Conservation (phyloP, 2,888 invertebrate species). For the Seira ritae region DNA sequence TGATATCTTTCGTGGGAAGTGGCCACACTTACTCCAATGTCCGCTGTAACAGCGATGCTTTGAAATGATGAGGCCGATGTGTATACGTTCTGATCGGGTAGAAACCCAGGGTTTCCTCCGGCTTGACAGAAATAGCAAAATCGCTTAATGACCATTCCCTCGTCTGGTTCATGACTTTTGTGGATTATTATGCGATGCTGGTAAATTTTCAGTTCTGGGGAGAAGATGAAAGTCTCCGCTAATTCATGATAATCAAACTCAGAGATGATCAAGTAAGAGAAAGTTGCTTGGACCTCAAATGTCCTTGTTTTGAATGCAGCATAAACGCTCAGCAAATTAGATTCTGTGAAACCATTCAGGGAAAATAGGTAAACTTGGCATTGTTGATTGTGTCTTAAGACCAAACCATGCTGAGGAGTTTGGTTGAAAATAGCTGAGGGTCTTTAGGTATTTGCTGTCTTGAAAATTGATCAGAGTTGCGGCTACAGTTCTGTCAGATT, state of each 20-base stretch:
- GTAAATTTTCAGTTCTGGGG: slow-evolving; percentile 58
- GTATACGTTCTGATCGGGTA: not conserved
- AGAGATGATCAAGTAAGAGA: slow-evolving; percentile 48
- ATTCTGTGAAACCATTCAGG: not conserved
- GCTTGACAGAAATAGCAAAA: slow-evolving; percentile 67
- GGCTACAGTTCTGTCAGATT: slow-evolving; percentile 34
- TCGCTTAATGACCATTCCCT: slow-evolving; percentile 2
- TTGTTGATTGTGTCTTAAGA: slow-evolving; percentile 56
- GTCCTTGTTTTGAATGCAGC: slow-evolving; percentile 33
- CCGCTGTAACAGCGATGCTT: too few species aligned
- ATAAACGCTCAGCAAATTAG: not conserved
- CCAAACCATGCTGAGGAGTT: not conserved
- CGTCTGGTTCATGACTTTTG: slow-evolving; percentile 4
- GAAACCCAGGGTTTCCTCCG: slow-evolving; percentile 50
- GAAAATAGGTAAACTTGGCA: slow-evolving; percentile 63
- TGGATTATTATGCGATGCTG: slow-evolving; percentile 55
- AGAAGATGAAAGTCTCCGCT: slow-evolving; percentile 28
- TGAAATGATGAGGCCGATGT: too few species aligned
- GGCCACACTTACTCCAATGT: slow-evolving; percentile 70
- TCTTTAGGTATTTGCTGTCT: not conserved
- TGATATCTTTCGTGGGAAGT: slow-evolving; percentile 64
- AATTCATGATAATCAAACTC: slow-evolving; percentile 19
- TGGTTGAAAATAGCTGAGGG: not conserved
- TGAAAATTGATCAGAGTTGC: slow-evolving; percentile 49
- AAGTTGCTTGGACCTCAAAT: slow-evolving; percentile 37